Percentiles rank a stretch among this genome's conserved stretches.
Conservation (phyloP, 1,140 invertebrate genomes). For the Whitmania pigra region DNA sequence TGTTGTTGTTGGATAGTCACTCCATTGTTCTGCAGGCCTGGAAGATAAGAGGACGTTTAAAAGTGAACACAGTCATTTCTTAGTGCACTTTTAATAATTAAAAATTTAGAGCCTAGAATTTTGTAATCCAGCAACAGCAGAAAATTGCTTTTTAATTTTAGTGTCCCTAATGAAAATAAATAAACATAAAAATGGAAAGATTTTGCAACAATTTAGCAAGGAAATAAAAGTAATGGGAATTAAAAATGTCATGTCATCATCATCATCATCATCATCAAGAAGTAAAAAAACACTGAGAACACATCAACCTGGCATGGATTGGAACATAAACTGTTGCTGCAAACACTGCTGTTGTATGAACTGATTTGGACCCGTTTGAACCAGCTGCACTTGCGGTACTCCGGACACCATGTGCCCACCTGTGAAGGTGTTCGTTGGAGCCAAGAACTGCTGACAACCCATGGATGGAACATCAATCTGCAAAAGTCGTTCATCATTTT, state of each 20-base stretch:
- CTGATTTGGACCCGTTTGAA: conserved; percentile 16
- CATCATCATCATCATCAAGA: no score
- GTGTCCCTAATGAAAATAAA: neutral
- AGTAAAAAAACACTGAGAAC: no score
- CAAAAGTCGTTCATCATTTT: neutral
- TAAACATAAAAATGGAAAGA: neutral
- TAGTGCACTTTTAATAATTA: neutral
- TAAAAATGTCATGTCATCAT: no score
- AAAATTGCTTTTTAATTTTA: neutral
- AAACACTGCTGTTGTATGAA: conserved; percentile 13
- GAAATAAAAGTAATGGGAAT: no score
- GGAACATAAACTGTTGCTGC: conserved; percentile 16
- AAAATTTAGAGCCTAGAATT: neutral
- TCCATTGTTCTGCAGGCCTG: neutral
- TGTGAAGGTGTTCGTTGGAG: neutral
- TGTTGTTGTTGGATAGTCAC: conserved; percentile 6
- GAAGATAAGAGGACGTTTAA: neutral
- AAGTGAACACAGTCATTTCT: neutral
- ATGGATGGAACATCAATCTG: conserved; percentile 1
- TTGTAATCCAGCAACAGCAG: no score
- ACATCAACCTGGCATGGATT: conserved; percentile 5
- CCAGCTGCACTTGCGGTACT: conserved; percentile 15
- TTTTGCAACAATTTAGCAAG: no score
- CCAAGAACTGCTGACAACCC: conserved; percentile 6
- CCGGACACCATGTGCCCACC: neutral